Evolutionary conservation across 2,113 vertebrate species (phyloP), one percentile per base, ranked within the genome.

Genomic region (Aix galericulata): DNA sequence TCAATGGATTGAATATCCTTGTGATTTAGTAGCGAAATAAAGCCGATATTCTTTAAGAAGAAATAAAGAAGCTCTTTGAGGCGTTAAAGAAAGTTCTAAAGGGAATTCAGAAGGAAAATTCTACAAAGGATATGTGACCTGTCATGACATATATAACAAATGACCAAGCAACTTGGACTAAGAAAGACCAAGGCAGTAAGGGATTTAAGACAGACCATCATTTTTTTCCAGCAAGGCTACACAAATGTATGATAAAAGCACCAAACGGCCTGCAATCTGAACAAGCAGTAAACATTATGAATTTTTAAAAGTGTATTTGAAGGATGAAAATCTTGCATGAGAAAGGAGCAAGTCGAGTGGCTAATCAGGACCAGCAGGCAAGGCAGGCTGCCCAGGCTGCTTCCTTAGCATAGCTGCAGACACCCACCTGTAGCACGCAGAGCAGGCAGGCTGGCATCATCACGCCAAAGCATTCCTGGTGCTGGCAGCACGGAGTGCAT

Each of bases 291-390:
- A 94, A 93, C 90, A 94, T 46, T 78, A 95, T 91, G 82, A 94
- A 93, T 95, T 96, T 96, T 96, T 95, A 93, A 66, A 94, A 94
- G 68, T 12, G 17, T 27, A 18, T 96, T 82, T 94, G 93, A 95
- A 93, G 84, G 87, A 85, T 94, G 82, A 88, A 86, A 94, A 94
- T 66, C 62, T 64, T 88, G 80, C 73, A 26, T 76, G 82, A 95
- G 74, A 88, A 90, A 69, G 87, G 67, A 88, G 91, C n/a, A 56
- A 60, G 29, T 34, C 85, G 72, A 88, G 72, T 6, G 52, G 66
- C 82, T 92, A 93, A 96, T 95, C 96, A 96, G 93, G 91, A 58
- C 46, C 46, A 27, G 86, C 32, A 10, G 85, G 82, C 12, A 86
- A 72, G 2, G 32, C 67, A 60, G 68, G 17, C 56, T 40, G 66